Evolutionary conservation across 2,888 invertebrate species (phyloP), one percentile per base, ranked within the genome.

Genomic region (Hirtodrosophila cameraria): DNA sequence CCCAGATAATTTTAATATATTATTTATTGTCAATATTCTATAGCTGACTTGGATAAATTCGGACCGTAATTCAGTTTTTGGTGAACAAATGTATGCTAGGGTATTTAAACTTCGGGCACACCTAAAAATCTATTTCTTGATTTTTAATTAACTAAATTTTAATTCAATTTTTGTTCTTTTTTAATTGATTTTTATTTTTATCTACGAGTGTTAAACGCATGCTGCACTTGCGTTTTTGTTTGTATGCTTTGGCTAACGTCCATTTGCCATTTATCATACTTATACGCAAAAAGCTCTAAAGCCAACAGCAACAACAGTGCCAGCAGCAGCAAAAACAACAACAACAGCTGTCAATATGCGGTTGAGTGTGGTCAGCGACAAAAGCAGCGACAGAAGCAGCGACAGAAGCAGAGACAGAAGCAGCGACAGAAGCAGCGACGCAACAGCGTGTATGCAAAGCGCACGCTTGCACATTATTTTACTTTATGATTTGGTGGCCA

Each of bases 351-450:
- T 62, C 70, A 53, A 79, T 67, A 59, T 54, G 63, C 23, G 20
- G 64, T 80, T 80, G 85, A 61, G 62, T 70, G 58, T 81, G 80
- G 85, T 80, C 80, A 80, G 80, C 84, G 66, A 68, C 55, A 63
- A 53, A 23, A 38, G n/a, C n/a, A n/a, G n/a, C n/a, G n/a, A n/a
- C n/a, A n/a, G 30, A 31, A 18, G 33, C 59, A 46, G 41, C 27
- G 27, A 35, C 50, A 42, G 35, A n/a, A 53, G 74, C 74, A 52
- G 57, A 46, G 52, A 52, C 50, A 41, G 33, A 9, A 50, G 73
- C 68, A 48, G 50, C 46, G 28, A 35, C 50, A 42, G 35, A n/a
- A 53, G 74, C 74, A 52, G 57, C 50, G 52, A 52, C 50, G 30
- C 36, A 18, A 27, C 59, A 46, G 41, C 27, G 27, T 35, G 39